Evolutionary conservation across 2,113 vertebrate genomes (phyloP).

Genomic region (Daubentonia madagascariensis): DNA sequence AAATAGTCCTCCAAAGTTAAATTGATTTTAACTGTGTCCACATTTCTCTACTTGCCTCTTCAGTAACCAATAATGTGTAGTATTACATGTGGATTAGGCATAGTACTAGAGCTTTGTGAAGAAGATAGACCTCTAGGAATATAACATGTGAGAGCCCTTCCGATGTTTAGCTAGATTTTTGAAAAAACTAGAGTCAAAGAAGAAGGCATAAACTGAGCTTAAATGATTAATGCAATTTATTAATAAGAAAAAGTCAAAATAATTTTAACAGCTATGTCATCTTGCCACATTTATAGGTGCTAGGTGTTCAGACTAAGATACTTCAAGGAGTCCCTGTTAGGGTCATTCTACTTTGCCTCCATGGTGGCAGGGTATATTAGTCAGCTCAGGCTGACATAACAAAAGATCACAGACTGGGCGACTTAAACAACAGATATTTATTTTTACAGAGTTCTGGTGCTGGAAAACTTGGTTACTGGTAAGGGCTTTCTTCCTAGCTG

Average conservation of each 20-base stretch:
- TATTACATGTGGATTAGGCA: neutral
- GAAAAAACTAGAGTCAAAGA: neutral
- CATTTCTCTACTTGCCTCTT: conserved; percentile 26
- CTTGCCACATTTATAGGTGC: neutral
- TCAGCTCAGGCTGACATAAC: neutral
- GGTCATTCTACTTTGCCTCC: neutral
- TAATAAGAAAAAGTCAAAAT: neutral
- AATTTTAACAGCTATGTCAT: neutral
- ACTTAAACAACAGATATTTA: neutral
- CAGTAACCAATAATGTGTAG: neutral
- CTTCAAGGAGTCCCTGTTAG: neutral
- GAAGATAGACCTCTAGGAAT: neutral
- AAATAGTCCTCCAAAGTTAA: neutral
- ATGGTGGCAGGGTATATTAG: neutral
- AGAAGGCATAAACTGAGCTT: neutral
- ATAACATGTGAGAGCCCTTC: neutral
- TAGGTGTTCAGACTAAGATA: neutral
- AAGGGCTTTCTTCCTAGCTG: neutral
- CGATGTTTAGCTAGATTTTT: neutral
- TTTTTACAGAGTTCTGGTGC: neutral
- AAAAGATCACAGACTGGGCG: neutral
- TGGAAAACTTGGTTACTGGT: neutral
- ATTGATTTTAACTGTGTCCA: conserved; percentile 33
- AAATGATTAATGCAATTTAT: neutral
- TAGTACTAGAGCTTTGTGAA: neutral